Evolutionary conservation across 2,888 invertebrate species (phyloP).

Genomic region (Dasypolia templi): DNA sequence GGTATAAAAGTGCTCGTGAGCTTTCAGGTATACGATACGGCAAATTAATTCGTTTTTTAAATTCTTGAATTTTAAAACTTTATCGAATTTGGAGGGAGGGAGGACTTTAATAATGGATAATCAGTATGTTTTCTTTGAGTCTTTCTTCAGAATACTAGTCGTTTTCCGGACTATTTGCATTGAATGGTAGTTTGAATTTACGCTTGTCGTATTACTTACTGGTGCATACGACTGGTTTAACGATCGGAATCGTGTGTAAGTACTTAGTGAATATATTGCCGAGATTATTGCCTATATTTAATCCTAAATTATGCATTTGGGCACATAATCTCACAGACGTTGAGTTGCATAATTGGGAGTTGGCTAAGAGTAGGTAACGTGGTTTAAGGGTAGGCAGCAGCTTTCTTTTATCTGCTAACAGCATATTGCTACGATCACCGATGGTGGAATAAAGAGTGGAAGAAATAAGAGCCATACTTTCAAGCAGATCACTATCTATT

Average conservation of each 20-base stretch:
- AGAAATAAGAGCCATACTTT: not conserved
- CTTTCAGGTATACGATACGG: slow-evolving; percentile 53
- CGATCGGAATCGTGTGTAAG: slow-evolving; percentile 2
- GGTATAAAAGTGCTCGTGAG: slow-evolving; percentile 45
- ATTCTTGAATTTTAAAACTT: slow-evolving; percentile 45
- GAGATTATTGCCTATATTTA: slow-evolving; percentile 13
- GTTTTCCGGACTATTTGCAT: slow-evolving; percentile 18
- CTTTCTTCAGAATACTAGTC: slow-evolving; percentile 12
- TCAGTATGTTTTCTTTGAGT: slow-evolving; percentile 4
- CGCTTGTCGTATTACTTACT: not conserved
- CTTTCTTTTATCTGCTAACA: no score
- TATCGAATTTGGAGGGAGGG: slow-evolving; percentile 49
- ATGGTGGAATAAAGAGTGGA: not conserved
- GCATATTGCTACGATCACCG: not conserved
- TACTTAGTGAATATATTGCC: slow-evolving; percentile 17
- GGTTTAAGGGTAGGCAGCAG: not conserved
- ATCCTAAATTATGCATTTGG: slow-evolving; percentile 31
- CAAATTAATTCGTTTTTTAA: slow-evolving; percentile 60
- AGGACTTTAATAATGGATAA: slow-evolving; percentile 40
- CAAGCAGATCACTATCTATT: no score
- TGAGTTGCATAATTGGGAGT: slow-evolving; percentile 2
- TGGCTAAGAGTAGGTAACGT: no score
- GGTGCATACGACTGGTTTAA: slow-evolving; percentile 14
- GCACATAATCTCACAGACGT: slow-evolving; percentile 1
- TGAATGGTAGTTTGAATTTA: slow-evolving; percentile 23